Base-by-base conservation (phyloP, 2,888 invertebrate genomes). In the Papilio gigon region DNA sequence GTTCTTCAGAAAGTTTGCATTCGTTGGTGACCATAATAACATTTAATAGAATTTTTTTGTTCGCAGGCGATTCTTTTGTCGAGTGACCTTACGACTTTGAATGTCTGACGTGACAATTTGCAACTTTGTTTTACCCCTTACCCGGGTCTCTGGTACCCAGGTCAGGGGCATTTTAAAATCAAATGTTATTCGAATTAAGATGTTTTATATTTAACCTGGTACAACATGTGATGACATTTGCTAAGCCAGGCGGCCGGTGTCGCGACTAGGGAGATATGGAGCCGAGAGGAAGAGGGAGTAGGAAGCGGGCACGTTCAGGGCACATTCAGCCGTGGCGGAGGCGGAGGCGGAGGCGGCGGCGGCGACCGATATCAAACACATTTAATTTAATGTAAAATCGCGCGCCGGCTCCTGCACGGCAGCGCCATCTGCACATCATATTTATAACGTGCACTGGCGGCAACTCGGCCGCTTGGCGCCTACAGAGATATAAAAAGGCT, bases 351-450 rank as follows among this genome's bases (percentile, higher is more conserved):
- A 14, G n/a, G 14, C 53, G 14, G n/a, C n/a, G 53, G 12, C 25
- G 25, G 1, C 12, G 12, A 42, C 30, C 40, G 44, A 62, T 30
- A 25, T 44, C 44, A 17, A 44, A 44, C 44, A 17, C 44, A 44
- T 44, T n/a, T 30, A 44, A 44, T 62, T 42, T 33, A 44, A 62
- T 44, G 44, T 44, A 47, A 20, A 20, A 17, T 44, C 30, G 27
- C 44, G 1, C 40, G 60, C 8, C 30, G 30, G n/a, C 40, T 40
- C 8, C 30, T 17, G n/a, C 22, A 22, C 22, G 4, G 47, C 47
- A 42, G 61, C 61, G 44, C 30, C 27, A 53, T 27, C 53, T 53
- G 53, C 53, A 53, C n/a, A 53, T 53, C 27, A 53, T 53, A 53
- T 27, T 53, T 27, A 27, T 27, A 53, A 27, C 27, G 8, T 8